Percentiles rank a stretch among this genome's conserved stretches.
These are phyloP conservation scores for Anolis apletophallus DNA, from an alignment of 2,797 vertebrate genomes.

Conservation along the genomic window DNA sequence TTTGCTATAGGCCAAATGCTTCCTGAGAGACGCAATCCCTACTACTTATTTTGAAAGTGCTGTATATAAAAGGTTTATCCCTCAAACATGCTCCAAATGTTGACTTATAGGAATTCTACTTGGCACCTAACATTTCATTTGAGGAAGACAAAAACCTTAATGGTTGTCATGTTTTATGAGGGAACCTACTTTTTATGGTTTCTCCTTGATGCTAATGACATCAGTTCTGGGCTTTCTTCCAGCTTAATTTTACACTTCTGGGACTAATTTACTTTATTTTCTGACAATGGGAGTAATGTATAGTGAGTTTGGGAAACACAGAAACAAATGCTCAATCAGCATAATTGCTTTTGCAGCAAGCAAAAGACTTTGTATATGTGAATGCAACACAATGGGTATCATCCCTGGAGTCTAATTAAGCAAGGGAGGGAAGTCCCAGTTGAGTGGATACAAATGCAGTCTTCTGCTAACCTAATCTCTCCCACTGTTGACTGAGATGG, in stretches of 20 bases:
- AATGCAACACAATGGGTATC: conserved; percentile 43
- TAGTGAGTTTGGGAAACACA: conserved; percentile 51
- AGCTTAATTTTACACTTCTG: conserved; percentile 50
- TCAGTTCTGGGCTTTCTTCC: conserved; percentile 41
- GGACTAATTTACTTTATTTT: conserved; percentile 67
- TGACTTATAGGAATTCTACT: conserved; percentile 54
- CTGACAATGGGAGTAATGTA: conserved; percentile 57
- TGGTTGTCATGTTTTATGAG: conserved; percentile 60
- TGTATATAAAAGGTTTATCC: conserved; percentile 23
- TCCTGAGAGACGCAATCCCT: not conserved
- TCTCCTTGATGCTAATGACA: conserved; percentile 67
- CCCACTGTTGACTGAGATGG: not conserved
- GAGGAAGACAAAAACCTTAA: conserved; percentile 64
- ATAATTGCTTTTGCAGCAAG: conserved; percentile 31
- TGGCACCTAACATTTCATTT: conserved; percentile 67
- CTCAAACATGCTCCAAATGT: conserved; percentile 26
- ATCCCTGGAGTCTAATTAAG: conserved; percentile 44
- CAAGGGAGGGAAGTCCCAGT: conserved; percentile 21
- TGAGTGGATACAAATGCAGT: conserved; percentile 34
- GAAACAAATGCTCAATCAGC: conserved; percentile 39
- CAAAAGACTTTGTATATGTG: not conserved
- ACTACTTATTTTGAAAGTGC: conserved; percentile 41
- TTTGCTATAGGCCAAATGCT: conserved; percentile 25
- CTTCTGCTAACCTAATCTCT: not conserved
- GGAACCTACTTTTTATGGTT: conserved; percentile 59